Base-by-base conservation (phyloP, 2,797 vertebrate species). In the Enteromius viviparus region DNA sequence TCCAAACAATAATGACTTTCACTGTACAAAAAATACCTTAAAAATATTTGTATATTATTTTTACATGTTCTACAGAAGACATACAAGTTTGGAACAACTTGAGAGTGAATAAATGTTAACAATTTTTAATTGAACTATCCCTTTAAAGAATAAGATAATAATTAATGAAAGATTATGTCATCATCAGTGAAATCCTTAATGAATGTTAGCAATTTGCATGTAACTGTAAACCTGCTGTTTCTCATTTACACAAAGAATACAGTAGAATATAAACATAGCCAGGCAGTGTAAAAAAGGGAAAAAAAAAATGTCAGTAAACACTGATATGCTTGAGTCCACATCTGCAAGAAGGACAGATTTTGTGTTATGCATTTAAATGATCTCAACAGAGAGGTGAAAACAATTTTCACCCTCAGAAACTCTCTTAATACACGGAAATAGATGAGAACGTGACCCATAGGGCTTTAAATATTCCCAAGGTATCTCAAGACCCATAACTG, bases 331-430 rank as follows among this genome's bases (percentile, higher is more conserved):
- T 32, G 34, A 60, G 62, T 55, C 45, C n/a, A 65, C 45, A 64
- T 34, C 42, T 62, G 55, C 69, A 75, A 6, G 6, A 42, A 26
- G 26, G 26, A 6, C 55, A 75, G n/a, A 75, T 82, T 66, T 76
- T 15, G 76, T 82, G 45, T 65, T 76, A 76, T 68, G 80, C 80
- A 55, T 82, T 66, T 53, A 55, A 76, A 76, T 53, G 21, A 76
- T 76, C 71, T 42, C 15, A 76, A 66, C 60, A 76, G 60, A 62
- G 42, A 82, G 71, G 71, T 66, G 71, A 82, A 82, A 76, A 76
- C 80, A 66, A 82, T 76, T 82, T 82, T 76, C 32, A 55, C 60
- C 72, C 71, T 66, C 71, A 65, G 71, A 82, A 8, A 69, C 62
- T 76, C 49, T 17, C 51, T 77, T 77, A 76, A 64, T 47, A 32